phyloP scores from a whole-genome alignment of 2,113 vertebrate species.

The Rafetus swinhoei region DNA sequence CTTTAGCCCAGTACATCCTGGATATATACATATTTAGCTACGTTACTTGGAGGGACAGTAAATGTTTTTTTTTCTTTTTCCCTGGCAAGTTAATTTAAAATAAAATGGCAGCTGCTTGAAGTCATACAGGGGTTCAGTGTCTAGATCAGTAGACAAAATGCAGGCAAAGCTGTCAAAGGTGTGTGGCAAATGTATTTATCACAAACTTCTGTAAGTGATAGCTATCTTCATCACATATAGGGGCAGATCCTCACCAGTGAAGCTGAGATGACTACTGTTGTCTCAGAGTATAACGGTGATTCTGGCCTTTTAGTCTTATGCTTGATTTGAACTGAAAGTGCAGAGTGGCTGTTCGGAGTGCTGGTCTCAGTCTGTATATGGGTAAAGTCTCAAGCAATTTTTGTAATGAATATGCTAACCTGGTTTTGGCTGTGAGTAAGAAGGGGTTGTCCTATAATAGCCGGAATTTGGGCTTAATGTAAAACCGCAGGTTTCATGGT shows the following conservation, averaged over 20 bases:
- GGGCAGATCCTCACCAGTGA: not conserved
- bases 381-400: accelerated
- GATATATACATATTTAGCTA: not conserved
- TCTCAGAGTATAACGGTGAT: not conserved
- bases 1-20: not conserved
- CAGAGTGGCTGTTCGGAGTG: not conserved
- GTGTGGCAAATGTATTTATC: not conserved
- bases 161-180: not conserved
- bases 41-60: not conserved
- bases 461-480: not conserved
- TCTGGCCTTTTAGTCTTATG: not conserved
- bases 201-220: not conserved
- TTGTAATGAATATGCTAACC: not conserved
- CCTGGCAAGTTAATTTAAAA: not conserved
- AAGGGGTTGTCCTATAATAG: not conserved
- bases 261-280: not conserved
- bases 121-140: not conserved
- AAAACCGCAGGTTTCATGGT: not conserved
- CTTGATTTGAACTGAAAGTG: not conserved
- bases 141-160: not conserved
- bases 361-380: not conserved
- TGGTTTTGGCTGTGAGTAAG: not conserved
- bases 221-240: not conserved
- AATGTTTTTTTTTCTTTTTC: not conserved
- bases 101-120: not conserved